A percentile compares a stretch with the other conserved stretches of the same genome.
These are phyloP conservation scores for Illadopsis cleaveri DNA, from an alignment of 2,113 vertebrate species.

Conservation along the genomic window DNA sequence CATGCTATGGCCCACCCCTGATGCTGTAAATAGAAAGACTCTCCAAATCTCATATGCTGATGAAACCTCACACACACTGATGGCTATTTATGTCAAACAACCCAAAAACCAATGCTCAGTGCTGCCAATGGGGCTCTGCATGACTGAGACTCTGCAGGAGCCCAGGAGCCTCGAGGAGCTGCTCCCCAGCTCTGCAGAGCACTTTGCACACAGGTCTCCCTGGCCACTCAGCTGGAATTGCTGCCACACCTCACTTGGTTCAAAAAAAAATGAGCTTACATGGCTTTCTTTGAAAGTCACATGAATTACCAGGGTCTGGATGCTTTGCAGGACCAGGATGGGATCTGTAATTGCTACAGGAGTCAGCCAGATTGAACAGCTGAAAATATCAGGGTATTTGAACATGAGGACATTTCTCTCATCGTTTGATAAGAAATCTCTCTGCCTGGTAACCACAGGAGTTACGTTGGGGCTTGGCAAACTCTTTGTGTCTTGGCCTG, in stretches of 20 bases:
- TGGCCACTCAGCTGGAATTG: fast-evolving
- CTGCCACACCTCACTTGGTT: background rate
- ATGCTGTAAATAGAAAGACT: background rate
- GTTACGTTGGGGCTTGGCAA: fast-evolving
- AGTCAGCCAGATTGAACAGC: background rate
- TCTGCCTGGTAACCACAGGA: fast-evolving
- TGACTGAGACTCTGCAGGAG: background rate
- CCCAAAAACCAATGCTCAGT: background rate
- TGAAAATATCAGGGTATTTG: background rate
- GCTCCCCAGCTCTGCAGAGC: background rate
- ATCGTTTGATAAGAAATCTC: background rate
- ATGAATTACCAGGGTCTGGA: background rate
- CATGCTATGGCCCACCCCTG: background rate
- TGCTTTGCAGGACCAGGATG: background rate
- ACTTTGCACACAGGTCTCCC: background rate
- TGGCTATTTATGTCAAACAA: background rate
- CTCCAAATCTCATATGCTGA: background rate
- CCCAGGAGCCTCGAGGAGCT: background rate
- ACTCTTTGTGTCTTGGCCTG: background rate
- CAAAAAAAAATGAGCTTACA: background rate
- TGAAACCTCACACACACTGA: background rate
- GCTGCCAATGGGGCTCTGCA: background rate
- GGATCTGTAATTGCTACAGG: background rate
- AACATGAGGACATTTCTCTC: background rate
- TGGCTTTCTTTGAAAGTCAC: background rate